Conservation (phyloP, 1,140 invertebrate genomes). For the Aporrectodea caliginosa region DNA sequence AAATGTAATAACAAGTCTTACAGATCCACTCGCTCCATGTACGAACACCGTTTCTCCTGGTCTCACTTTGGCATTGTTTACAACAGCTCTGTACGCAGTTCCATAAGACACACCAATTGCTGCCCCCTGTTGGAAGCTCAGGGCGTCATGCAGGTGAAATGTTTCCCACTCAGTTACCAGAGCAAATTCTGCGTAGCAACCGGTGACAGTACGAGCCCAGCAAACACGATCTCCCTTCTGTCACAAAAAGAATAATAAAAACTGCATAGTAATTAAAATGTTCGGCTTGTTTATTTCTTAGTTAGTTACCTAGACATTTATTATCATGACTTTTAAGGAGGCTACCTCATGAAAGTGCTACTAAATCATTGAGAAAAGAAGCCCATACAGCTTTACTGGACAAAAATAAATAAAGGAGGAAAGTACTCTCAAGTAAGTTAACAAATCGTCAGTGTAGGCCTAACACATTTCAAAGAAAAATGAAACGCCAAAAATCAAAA, state of each 20-base stretch:
- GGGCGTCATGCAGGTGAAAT: conserved; percentile 41
- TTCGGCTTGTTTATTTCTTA: background rate
- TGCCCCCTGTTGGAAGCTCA: conserved; percentile 59
- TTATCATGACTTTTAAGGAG: background rate
- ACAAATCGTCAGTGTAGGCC: too few species aligned
- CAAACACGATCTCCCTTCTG: conserved; percentile 61
- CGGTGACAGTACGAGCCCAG: conserved; percentile 45
- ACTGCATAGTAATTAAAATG: conserved; percentile 13
- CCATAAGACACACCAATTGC: conserved; percentile 62
- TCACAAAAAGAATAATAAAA: conserved; percentile 30
- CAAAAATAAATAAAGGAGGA: background rate
- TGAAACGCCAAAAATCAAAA: too few species aligned
- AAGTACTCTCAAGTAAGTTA: background rate
- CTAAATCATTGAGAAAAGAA: too few species aligned
- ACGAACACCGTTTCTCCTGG: conserved; percentile 60
- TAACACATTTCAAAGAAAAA: too few species aligned
- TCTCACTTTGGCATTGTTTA: conserved; percentile 54
- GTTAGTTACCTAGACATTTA: background rate
- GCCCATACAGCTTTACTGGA: too few species aligned
- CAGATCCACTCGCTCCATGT: conserved; percentile 65
- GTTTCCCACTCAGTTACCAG: conserved; percentile 45
- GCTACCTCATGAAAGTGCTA: too few species aligned
- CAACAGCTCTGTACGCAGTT: conserved; percentile 60
- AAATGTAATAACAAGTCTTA: conserved; percentile 52
- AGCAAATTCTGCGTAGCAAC: conserved; percentile 60